Evolutionary conservation across 2,113 vertebrate genomes (phyloP), one percentile per base, ranked within the genome.

Genomic region (Arvicanthis niloticus): DNA sequence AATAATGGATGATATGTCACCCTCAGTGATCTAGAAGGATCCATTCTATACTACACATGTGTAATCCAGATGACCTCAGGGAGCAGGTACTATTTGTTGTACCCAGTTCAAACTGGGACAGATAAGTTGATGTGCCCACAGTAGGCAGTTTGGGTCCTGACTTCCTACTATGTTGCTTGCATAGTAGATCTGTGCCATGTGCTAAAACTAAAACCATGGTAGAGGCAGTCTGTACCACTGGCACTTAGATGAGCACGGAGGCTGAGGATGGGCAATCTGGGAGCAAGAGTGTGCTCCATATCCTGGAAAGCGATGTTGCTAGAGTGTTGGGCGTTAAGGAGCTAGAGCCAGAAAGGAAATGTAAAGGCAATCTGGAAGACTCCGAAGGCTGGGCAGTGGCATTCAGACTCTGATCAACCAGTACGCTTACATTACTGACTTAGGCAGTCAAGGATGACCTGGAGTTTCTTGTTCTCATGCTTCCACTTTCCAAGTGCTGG

Each of bases 241-340:
- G 75, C 19, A 88, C 34, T 81, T 26, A 37, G n/a, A 40, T 5
- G 34, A 58, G 9, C 4, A 37, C 19, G 1, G 22, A 60, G 31
- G 26, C 5, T 0, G 21, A 6, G 45, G 9, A 34, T 0, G 29
- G 51, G 56, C 19, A 73, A 34, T 72, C 1, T 2, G 37, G 48
- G 72, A 78, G 22, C 48, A 48, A 62, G 1, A 29, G 24, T 17
- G 3, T n/a, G 4, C 56, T 81, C 73, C 26, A 82, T 22, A 81
- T 10, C 24, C 45, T 48, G 26, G 70, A 75, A 51, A 67, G 68
- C 24, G 12, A 34, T 86, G 24, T 24, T 53, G 22, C 34, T 70
- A 77, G n/a, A 81, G 5, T 75, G 60, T 9, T 40, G 76, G 5
- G 90, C 45, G 75, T 48, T 45, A 48, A 67, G 31, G 2, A 58